Base-by-base conservation (phyloP, 2,888 invertebrate genomes). In the Conops quadrifasciatus region DNA sequence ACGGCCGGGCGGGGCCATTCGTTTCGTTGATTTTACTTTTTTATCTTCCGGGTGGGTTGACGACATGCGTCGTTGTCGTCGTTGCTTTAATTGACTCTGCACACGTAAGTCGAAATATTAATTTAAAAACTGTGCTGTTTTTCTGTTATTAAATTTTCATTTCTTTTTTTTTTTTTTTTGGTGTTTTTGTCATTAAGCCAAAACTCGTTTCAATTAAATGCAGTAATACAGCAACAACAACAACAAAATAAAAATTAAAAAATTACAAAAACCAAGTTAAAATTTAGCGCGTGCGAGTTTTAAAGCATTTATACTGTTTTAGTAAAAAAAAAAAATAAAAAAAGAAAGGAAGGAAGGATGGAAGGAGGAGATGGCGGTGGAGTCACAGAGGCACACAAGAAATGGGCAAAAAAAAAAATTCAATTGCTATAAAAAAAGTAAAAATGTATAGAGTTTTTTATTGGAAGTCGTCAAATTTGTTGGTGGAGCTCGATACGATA, bases 171-270 rank as follows among this genome's bases (percentile, higher is more conserved):
- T 49, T 16, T 16, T 53, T 53, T n/a, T 21, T 53, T 53, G 53
- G n/a, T 7, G 53, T 21, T 19, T 53, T 53, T 53, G n/a, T 11
- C n/a, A 28, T 65, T 49, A 28, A 65, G 47, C 19, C 65, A 49
- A 64, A 65, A 30, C 51, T 49, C 51, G 51, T n/a, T 53, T 65
- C 30, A 51, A 65, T 65, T 65, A 28, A 65, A 65, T 45, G 24
- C 16, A 45, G 36, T 45, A 62, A 62, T 30, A 36, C 19, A 11
- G 13, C 2, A 56, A n/a, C 13, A 60, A 60, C 9, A 43, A 60
- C 19, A 60, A 36, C 19, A 56, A 56, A 56, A 15, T 1, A 36
- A 53, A 53, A 19, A 53, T 7, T 36, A n/a, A 53, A 21, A 53
- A 53, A 21, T 9, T 21, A 21, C 53, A n/a, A 53, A 19, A 21